Evolutionary conservation across 2,113 vertebrate genomes (phyloP).

Genomic region (Synodontis membranacea): DNA sequence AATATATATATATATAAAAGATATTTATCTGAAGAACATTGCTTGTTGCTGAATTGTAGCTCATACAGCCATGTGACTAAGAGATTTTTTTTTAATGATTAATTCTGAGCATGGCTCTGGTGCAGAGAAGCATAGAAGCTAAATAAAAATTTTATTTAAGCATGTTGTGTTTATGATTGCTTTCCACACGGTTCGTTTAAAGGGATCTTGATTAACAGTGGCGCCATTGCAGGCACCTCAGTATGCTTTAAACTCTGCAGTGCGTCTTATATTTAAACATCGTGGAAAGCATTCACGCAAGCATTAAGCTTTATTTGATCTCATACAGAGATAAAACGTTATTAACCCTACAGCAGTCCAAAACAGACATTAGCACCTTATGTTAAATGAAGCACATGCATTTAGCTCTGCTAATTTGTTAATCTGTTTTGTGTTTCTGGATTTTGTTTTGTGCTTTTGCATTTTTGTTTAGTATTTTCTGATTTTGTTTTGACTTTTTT

Average conservation of each 20-base stretch:
- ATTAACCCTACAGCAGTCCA: not conserved
- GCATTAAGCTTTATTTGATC: not conserved
- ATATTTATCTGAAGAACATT: not conserved
- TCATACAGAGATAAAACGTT: not conserved
- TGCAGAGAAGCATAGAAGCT: not conserved
- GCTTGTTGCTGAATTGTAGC: not conserved
- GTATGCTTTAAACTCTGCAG: not conserved
- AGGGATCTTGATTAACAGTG: not conserved
- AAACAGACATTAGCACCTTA: not conserved
- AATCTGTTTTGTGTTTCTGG: not conserved
- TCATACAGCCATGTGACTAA: not conserved
- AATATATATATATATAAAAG: too few species aligned
- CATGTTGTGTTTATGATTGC: not conserved
- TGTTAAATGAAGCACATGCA: not conserved
- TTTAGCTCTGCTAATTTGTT: not conserved
- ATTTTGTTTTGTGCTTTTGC: not conserved
- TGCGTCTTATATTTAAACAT: not conserved
- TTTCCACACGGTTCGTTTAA: not conserved
- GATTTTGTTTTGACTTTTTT: not conserved
- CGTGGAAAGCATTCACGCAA: not conserved
- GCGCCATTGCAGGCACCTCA: not conserved
- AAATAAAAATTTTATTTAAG: not conserved
- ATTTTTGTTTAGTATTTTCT: not conserved
- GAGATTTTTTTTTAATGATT: not conserved
- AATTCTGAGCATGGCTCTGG: not conserved